Conservation (phyloP, 2,113 vertebrate genomes). For the Eidolon helvum region DNA sequence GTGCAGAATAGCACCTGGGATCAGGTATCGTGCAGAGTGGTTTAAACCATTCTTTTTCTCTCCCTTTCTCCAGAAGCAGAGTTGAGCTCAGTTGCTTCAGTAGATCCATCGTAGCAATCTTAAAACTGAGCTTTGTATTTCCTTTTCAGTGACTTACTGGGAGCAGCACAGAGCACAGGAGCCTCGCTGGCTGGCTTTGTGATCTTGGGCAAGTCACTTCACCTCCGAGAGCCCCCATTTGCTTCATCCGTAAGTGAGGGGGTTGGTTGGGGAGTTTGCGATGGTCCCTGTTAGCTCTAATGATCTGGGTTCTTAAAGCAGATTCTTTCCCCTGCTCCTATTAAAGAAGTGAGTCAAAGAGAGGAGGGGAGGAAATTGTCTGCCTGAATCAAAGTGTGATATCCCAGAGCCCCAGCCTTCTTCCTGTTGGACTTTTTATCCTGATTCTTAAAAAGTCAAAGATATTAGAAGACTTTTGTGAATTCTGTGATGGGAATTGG, state of each 20-base stretch:
- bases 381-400: conserved; percentile 9
- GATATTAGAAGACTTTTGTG: background rate
- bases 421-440: background rate
- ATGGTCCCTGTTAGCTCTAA: background rate
- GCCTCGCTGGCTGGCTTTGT: conserved; percentile 33
- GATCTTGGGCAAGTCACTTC: conserved; percentile 51
- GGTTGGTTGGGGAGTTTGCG: background rate
- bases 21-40: background rate
- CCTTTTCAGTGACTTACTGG: background rate
- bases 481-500: background rate
- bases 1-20: background rate
- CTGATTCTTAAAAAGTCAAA: background rate
- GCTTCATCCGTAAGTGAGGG: conserved; percentile 25
- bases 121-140: conserved; percentile 13
- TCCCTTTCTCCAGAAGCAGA: background rate
- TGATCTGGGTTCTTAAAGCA: background rate
- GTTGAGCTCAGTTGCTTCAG: background rate
- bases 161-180: background rate
- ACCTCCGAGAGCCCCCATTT: background rate
- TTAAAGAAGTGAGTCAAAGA: background rate
- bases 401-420: background rate
- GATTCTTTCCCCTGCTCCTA: background rate
- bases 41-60: background rate
- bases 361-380: background rate
- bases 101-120: background rate